A percentile compares a stretch with the other conserved stretches of the same genome.
Conservation (phyloP, 2,113 vertebrate species). For the Egretta garzetta region DNA sequence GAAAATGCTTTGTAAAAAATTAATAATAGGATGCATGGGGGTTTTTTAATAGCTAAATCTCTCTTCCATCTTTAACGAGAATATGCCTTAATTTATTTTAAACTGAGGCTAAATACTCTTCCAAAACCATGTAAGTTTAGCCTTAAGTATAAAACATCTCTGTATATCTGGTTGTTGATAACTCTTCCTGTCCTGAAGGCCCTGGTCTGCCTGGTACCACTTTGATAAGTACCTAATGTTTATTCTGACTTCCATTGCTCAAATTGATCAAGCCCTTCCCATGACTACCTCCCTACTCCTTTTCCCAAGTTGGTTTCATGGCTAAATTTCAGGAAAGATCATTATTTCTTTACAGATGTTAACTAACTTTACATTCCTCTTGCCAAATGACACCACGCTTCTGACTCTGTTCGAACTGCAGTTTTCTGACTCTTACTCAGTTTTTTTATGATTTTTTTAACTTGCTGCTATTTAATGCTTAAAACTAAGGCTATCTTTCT, state of each 20-base stretch:
- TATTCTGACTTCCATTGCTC: background rate
- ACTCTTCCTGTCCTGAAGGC: background rate
- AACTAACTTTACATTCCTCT: background rate
- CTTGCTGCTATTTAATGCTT: background rate
- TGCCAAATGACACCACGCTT: background rate
- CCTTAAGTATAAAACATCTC: background rate
- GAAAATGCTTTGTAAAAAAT: background rate
- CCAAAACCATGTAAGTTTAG: background rate
- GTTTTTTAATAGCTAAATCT: background rate
- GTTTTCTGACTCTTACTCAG: background rate
- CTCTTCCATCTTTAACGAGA: background rate
- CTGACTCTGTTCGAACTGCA: background rate
- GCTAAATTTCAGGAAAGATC: background rate
- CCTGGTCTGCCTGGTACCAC: background rate
- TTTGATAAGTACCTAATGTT: background rate
- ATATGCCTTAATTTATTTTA: background rate
- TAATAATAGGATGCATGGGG: background rate
- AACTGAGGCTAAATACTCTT: background rate
- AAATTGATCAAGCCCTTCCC: background rate
- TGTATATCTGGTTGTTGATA: background rate
- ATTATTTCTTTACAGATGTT: background rate
- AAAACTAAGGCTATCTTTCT: background rate
- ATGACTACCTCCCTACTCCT: background rate
- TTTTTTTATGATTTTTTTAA: background rate
- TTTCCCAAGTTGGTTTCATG: background rate